Base-by-base conservation (phyloP, 2,888 invertebrate species). In the Athalia cordata region DNA sequence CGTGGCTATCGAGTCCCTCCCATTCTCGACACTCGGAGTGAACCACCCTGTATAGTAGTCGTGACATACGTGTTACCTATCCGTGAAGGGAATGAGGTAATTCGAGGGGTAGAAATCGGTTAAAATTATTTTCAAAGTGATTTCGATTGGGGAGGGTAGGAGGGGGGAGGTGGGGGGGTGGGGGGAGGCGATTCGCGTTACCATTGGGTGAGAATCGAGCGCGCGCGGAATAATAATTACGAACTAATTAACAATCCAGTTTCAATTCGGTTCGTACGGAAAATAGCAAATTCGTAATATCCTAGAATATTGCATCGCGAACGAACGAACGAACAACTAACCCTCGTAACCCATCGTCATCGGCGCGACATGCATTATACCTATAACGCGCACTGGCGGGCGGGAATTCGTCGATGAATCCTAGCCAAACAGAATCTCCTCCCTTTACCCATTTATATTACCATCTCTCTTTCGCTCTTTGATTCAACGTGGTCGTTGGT, bases 231-330 rank as follows among this genome's bases (percentile, higher is more conserved):
- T 29, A 87, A 89, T 89, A 87, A 90, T 90, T 87, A 88, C 87
- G 87, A 83, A 88, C 87, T 89, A 90, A 90, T 89, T 90, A 90
- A 89, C 89, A 89, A 89, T 90, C 88, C 87, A 88, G 88, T 89
- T 90, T 89, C 90, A 88, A 90, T 89, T 88, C 86, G 83, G 83
- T 82, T 82, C 82, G n/a, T 86, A 86, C 87, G 88, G 89, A 89
- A 90, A 90, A 90, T 89, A 88, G 90, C 89, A 89, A 89, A 90
- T 90, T 90, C 87, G 90, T 90, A 89, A 90, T 90, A 90, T 90
- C 90, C 90, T 90, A 90, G 88, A 89, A 89, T 89, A 90, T 89
- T 88, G 89, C 88, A 82, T 82, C 80, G n/a, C n/a, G n/a, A n/a
- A n/a, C n/a, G n/a, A n/a, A n/a, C n/a, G 80, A 78, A 79, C 79